Percentiles rank a stretch among this genome's conserved stretches.
Conservation (phyloP, 2,797 vertebrate genomes). For the Hippoglossus hippoglossus region DNA sequence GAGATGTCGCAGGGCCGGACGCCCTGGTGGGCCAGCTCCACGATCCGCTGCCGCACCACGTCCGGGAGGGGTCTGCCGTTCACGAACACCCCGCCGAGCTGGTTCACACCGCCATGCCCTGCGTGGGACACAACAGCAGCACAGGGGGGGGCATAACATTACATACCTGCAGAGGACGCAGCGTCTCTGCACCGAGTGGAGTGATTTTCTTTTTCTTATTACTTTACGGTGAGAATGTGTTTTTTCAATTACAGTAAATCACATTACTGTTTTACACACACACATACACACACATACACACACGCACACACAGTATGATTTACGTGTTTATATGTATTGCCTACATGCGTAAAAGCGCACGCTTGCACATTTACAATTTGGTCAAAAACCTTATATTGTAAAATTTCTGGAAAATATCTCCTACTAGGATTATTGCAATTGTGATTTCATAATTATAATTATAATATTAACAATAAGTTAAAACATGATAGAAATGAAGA, state of each 20-base stretch:
- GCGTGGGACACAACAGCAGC: conserved; percentile 92
- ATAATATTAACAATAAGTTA: too few relatives aligned
- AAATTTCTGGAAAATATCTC: background rate
- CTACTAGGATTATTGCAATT: background rate
- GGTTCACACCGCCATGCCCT: conserved; percentile 99
- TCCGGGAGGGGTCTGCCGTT: conserved; percentile 99
- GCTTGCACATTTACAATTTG: conserved; percentile 10
- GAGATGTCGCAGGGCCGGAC: conserved; percentile 99
- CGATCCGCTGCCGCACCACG: conserved; percentile 98
- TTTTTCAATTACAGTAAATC: background rate
- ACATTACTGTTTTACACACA: background rate
- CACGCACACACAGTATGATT: background rate
- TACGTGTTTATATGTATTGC: background rate
- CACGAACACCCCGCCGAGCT: conserved; percentile 99
- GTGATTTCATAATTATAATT: background rate
- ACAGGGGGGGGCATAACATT: conserved; percentile 88
- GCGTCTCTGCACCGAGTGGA: background rate
- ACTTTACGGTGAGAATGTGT: background rate
- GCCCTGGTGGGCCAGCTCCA: conserved; percentile 98
- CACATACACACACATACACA: background rate
- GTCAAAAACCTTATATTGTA: background rate
- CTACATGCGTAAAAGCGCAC: background rate
- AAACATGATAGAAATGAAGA: too few relatives aligned
- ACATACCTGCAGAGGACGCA: conserved; percentile 84
- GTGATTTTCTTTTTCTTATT: background rate